Evolutionary conservation across 2,797 vertebrate genomes (phyloP), one percentile per base, ranked within the genome.

Genomic region (Coendou prehensilis): DNA sequence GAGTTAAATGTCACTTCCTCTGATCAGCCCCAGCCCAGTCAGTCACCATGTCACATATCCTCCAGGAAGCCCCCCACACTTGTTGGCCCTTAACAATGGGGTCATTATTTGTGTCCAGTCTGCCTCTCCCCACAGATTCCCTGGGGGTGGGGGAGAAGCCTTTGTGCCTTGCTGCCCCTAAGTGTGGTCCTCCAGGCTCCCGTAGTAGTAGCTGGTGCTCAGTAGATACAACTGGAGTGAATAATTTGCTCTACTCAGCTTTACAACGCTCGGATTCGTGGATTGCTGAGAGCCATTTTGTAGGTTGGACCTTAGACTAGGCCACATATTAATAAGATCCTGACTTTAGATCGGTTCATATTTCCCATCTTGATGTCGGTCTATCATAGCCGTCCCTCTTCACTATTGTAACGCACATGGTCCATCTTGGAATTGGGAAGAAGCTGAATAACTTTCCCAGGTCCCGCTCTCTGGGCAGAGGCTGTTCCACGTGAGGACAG

Each of bases 401-500:
- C 26, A 52, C 52, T 78, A n/a, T 52, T 26, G 9, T 26, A 63
- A 78, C 5, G 20, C 59, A 23, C 50, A 69, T 50, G 84, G 63
- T 78, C 64, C 56, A 63, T 17, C 30, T 73, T 63, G 11, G 56
- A 63, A 81, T 3, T 15, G 28, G 87, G 87, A 80, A 94, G 52
- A 89, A 83, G 45, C 78, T 30, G 59, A 81, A 45, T 56, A 69
- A 76, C 52, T 69, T 83, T 76, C 23, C 45, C 37, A 33, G 23
- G 23, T 71, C 50, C 80, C 37, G 73, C 71, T 14, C 41, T 50
- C 41, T 50, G 78, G 57, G 20, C 26, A 81, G 50, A 63, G 69
- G 85, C 45, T 47, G 61, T 56, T 30, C 18, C 69, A 81, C 85
- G 61, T 50, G 86, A 87, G 85, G 75, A 95, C 94, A 93, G 37